Percentiles rank a stretch among this genome's conserved stretches.
Evolutionary conservation across 2,888 invertebrate species (phyloP).

Genomic region (Margaritifera margaritifera): DNA sequence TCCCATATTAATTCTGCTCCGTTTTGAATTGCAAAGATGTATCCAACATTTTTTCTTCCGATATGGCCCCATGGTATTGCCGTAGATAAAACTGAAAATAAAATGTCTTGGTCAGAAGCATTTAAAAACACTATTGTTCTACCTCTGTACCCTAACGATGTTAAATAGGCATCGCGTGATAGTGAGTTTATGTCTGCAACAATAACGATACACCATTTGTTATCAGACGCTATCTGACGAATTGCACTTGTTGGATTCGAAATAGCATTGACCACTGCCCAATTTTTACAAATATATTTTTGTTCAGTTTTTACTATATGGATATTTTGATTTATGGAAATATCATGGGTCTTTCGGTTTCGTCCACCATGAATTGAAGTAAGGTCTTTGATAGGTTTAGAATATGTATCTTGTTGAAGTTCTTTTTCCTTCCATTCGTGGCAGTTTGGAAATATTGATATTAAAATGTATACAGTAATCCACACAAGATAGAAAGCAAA

Average conservation of each 20-base stretch:
- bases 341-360: no score
- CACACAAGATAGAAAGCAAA: no score
- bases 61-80: neutral
- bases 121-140: conserved; percentile 3
- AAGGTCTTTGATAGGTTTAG: no score
- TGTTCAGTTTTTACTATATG: no score
- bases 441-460: no score
- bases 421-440: no score
- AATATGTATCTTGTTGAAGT: no score
- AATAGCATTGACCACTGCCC: conserved; percentile 7
- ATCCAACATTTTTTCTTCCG: conserved; percentile 11
- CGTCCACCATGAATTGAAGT: no score
- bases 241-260: conserved; percentile 3
- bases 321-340: no score
- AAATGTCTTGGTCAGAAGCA: neutral
- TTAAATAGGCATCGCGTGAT: neutral
- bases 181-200: conserved; percentile 1
- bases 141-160: neutral
- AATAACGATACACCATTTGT: conserved; percentile 8
- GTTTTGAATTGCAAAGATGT: conserved; percentile 6
- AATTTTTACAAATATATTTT: neutral
- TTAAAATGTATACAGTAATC: no score
- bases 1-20: conserved; percentile 11
- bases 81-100: conserved; percentile 1
- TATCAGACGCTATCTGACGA: neutral